Percentiles rank a stretch among this genome's conserved stretches.
Conservation (phyloP, 2,113 vertebrate species). For the Erinaceus europaeus region DNA sequence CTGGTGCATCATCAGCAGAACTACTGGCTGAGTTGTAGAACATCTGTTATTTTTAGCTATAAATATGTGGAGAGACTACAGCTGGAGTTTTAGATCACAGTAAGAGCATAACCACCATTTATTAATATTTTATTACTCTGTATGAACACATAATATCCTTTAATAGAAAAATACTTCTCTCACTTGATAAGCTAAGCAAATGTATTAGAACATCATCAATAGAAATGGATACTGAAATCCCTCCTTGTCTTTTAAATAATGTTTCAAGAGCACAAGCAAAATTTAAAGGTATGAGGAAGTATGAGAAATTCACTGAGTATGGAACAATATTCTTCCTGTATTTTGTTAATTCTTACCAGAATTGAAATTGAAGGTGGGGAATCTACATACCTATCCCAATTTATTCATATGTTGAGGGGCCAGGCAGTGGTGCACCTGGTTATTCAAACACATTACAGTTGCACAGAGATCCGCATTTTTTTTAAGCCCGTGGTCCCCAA, state of each 20-base stretch:
- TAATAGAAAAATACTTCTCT: constrained; percentile 26
- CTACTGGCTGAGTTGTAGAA: not conserved
- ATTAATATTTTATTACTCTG: constrained; percentile 44
- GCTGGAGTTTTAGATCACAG: constrained; percentile 15
- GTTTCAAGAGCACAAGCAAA: not conserved
- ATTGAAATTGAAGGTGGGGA: not conserved
- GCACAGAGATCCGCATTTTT: too few relatives aligned
- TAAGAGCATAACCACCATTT: constrained; percentile 25
- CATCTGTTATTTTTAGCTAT: constrained; percentile 37
- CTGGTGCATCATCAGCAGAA: not conserved
- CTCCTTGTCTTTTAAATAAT: not conserved
- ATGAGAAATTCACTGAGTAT: not conserved
- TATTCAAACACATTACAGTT: too few relatives aligned
- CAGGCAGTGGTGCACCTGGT: too few relatives aligned
- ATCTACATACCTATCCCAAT: not conserved
- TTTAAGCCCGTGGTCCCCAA: too few relatives aligned
- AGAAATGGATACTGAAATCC: constrained; percentile 21
- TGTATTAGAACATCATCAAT: not conserved
- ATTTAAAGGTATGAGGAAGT: not conserved
- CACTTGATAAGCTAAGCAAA: constrained; percentile 17
- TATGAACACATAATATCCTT: constrained; percentile 45
- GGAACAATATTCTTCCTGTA: not conserved
- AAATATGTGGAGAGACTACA: constrained; percentile 37
- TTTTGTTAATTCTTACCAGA: not conserved
- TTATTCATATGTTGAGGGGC: not conserved